These are phyloP conservation scores for Isichthys henryi DNA, from an alignment of 2,113 vertebrate genomes.

Conservation along the genomic window DNA sequence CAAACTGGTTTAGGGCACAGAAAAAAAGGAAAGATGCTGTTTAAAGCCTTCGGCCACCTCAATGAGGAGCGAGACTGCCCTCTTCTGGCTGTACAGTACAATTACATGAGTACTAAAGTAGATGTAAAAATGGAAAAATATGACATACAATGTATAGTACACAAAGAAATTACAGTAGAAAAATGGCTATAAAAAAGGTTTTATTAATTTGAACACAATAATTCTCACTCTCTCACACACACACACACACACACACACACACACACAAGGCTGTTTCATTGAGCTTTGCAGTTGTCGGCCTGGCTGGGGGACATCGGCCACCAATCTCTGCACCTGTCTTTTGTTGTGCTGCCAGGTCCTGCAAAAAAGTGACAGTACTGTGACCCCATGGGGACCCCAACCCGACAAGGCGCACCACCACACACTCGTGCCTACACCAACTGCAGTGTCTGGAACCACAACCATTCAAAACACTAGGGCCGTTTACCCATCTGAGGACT, in stretches of 20 bases:
- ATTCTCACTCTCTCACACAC: too few species aligned
- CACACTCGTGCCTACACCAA: background rate
- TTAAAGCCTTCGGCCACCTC: background rate
- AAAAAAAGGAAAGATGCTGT: background rate
- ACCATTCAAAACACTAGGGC: background rate
- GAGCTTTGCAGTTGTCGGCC: constrained; percentile 1
- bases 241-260: too few species aligned
- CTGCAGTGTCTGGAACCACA: background rate
- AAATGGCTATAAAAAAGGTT: background rate
- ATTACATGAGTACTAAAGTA: background rate
- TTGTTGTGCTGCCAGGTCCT: background rate
- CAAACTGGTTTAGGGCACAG: background rate
- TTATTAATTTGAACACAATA: background rate
- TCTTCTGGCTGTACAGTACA: background rate
- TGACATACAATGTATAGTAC: background rate
- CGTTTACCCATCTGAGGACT: background rate
- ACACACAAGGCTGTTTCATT: background rate
- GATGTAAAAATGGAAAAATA: background rate
- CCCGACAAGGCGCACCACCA: background rate
- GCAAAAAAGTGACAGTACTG: background rate
- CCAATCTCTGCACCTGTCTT: background rate
- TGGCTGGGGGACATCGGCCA: constrained; percentile 7
- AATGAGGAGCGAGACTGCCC: background rate
- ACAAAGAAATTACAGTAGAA: background rate
- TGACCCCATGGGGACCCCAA: background rate